Conservation (phyloP, 2,797 vertebrate species). For the Hyperoplus immaculatus region DNA sequence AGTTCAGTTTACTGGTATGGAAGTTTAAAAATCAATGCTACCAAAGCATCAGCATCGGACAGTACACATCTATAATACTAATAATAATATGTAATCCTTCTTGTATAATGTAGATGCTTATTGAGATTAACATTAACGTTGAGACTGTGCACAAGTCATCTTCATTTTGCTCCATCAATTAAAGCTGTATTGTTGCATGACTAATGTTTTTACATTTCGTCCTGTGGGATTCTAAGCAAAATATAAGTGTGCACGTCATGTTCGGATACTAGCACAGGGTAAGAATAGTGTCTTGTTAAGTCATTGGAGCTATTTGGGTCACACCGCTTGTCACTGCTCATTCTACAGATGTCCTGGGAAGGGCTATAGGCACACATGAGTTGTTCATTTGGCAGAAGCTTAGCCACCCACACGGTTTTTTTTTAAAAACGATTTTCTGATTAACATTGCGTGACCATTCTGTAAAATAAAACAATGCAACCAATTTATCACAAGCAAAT, state of each 20-base stretch:
- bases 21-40: too few relatives aligned
- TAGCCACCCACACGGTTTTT: not conserved
- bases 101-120: not conserved
- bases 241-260: not conserved
- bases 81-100: too few relatives aligned
- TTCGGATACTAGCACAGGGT: not conserved
- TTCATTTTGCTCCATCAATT: conserved; percentile 1
- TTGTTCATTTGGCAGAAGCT: not conserved
- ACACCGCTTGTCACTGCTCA: not conserved
- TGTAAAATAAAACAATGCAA: not conserved
- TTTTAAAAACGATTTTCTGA: too few relatives aligned
- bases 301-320: not conserved
- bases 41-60: too few relatives aligned
- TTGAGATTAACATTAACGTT: not conserved
- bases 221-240: not conserved
- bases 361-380: not conserved
- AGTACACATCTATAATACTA: too few relatives aligned
- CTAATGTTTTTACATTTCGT: not conserved
- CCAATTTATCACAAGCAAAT: not conserved
- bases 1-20: too few relatives aligned
- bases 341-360: not conserved
- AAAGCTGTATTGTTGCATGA: not conserved
- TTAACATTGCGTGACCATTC: too few relatives aligned
- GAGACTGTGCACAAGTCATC: conserved; percentile 5
- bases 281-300: not conserved